Percentiles rank a stretch among this genome's conserved stretches.
Conservation (phyloP, 2,888 invertebrate genomes). For the Oligia fasciuncula region DNA sequence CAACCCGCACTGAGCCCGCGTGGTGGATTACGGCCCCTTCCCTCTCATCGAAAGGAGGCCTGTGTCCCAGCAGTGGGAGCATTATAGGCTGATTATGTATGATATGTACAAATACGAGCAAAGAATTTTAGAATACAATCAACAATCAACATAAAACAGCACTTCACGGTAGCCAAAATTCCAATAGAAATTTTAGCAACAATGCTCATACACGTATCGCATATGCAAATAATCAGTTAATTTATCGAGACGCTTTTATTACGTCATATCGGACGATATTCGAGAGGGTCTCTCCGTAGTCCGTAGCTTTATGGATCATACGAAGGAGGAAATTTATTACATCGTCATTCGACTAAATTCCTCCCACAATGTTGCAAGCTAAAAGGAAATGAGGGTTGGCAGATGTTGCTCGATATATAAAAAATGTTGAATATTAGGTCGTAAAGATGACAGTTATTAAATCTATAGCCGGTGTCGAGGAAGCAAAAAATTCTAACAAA, state of each 20-base stretch:
- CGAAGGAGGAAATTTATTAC: conserved; percentile 82
- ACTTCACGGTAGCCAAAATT: neutral
- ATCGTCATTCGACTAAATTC: conserved; percentile 82
- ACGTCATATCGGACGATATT: conserved; percentile 65
- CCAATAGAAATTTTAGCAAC: conserved; percentile 29
- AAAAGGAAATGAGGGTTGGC: conserved; percentile 80
- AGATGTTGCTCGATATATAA: conserved; percentile 74
- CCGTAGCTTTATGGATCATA: conserved; percentile 82
- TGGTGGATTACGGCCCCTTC: neutral
- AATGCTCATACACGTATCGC: conserved; percentile 16
- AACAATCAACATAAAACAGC: neutral
- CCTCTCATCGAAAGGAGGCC: neutral
- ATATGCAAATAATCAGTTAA: conserved; percentile 65
- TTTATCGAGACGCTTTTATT: conserved; percentile 68
- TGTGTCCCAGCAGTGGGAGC: neutral
- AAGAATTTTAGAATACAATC: neutral
- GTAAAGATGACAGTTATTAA: conserved; percentile 80
- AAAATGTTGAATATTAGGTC: conserved; percentile 76
- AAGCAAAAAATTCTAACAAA: conserved; percentile 51
- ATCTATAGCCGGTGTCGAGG: conserved; percentile 61
- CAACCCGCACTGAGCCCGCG: neutral
- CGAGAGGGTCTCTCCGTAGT: conserved; percentile 60
- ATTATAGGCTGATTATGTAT: neutral
- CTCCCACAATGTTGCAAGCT: conserved; percentile 78
- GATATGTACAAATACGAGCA: neutral